Percentiles rank a stretch among this genome's conserved stretches.
phyloP scores from a whole-genome alignment of 2,797 vertebrate species.

The Hydrophis major region DNA sequence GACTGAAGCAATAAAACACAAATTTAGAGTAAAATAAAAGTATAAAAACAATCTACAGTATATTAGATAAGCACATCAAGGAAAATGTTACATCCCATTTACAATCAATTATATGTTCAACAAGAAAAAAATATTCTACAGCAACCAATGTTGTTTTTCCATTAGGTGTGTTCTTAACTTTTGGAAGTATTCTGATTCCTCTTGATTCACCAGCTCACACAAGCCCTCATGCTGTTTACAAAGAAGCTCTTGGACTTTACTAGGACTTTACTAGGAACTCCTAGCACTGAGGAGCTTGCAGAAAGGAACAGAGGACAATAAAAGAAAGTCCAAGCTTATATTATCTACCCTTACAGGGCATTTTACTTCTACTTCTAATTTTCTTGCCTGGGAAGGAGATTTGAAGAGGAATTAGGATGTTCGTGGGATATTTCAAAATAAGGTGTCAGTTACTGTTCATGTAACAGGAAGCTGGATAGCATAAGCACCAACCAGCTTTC shows the following conservation, averaged over 20 bases:
- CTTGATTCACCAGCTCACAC: not conserved
- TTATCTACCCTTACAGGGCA: not conserved
- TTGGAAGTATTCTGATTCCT: not conserved
- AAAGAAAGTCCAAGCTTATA: not conserved
- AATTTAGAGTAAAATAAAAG: not conserved
- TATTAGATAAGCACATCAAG: not conserved
- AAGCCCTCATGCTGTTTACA: not conserved
- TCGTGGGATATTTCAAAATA: not conserved
- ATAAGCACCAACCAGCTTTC: not conserved
- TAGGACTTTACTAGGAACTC: not conserved
- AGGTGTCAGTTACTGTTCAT: not conserved
- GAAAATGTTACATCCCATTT: not conserved
- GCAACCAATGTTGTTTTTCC: not conserved
- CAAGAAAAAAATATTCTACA: not conserved
- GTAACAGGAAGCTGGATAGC: not conserved
- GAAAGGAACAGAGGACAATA: not conserved
- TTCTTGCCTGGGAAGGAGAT: not conserved
- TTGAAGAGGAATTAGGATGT: not conserved
- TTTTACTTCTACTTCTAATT: not conserved
- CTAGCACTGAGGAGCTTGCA: not conserved
- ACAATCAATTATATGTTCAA: constrained; percentile 3
- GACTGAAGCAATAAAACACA: not conserved
- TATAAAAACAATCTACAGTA: not conserved
- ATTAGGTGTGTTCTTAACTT: not conserved
- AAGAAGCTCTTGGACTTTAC: not conserved